A percentile compares a stretch with the other conserved stretches of the same genome.
Conservation (phyloP, 2,113 vertebrate species). For the Propithecus coquereli region DNA sequence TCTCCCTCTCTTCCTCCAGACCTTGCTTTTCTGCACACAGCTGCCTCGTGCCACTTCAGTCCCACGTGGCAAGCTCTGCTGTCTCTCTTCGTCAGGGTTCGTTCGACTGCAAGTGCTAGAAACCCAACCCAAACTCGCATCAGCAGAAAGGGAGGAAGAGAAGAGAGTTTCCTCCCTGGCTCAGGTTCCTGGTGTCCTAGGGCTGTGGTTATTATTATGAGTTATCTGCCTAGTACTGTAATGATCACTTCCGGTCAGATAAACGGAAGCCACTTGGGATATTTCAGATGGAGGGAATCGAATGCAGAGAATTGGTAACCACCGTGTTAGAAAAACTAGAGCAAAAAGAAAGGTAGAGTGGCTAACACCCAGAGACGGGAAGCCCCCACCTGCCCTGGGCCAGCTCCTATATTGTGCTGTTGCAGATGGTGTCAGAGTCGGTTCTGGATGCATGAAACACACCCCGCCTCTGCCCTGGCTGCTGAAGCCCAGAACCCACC, state of each 20-base stretch:
- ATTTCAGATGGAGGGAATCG: neutral
- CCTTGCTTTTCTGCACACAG: neutral
- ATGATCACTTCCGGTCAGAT: neutral
- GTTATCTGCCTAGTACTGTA: neutral
- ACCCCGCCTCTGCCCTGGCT: neutral
- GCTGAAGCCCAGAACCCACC: neutral
- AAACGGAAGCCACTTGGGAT: neutral
- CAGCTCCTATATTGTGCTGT: neutral
- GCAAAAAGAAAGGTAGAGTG: neutral
- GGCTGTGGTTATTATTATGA: neutral
- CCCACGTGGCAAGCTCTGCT: neutral
- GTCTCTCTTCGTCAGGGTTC: neutral
- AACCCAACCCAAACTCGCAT: neutral
- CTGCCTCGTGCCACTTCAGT: neutral
- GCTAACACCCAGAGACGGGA: neutral
- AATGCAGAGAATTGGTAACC: neutral
- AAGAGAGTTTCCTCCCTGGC: neutral
- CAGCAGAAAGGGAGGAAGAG: neutral
- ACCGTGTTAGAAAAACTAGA: neutral
- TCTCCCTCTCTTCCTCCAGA: neutral
- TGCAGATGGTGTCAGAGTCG: rapidly evolving
- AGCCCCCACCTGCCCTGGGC: neutral
- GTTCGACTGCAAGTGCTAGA: neutral
- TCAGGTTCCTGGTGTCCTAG: neutral
- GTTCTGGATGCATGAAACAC: no score